phyloP scores from a whole-genome alignment of 2,113 vertebrate genomes.

The Lipotes vexillifer region DNA sequence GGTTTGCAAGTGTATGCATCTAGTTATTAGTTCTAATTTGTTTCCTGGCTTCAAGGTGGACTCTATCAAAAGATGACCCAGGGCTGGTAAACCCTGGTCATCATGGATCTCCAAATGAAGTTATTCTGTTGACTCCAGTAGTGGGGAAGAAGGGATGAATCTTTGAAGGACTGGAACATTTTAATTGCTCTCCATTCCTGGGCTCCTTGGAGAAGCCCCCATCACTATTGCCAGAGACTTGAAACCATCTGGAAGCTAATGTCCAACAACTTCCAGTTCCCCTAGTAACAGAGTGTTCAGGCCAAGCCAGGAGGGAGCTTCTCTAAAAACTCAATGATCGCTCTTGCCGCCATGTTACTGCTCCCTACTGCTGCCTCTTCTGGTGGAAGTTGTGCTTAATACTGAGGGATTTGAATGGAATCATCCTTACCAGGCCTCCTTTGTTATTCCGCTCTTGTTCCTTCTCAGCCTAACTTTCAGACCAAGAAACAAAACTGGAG shows the following conservation, averaged over 20 bases:
- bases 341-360: accelerated
- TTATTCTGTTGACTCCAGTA: not conserved
- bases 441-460: not conserved
- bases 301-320: not conserved
- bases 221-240: not conserved
- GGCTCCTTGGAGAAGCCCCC: not conserved
- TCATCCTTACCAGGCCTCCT: not conserved
- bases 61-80: not conserved
- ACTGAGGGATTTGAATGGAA: not conserved
- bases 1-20: not conserved
- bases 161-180: not conserved
- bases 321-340: not conserved
- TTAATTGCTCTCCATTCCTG: not conserved
- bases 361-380: not conserved
- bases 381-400: not conserved
- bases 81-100: not conserved
- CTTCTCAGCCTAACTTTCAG: not conserved
- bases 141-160: not conserved
- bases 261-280: not conserved
- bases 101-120: not conserved
- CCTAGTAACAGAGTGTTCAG: not conserved
- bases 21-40: not conserved
- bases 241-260: not conserved
- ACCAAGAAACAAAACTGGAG: constrained; percentile 9
- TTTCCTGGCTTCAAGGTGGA: not conserved